Evolutionary conservation across 2,797 vertebrate genomes (phyloP), one percentile per base, ranked within the genome.

Genomic region (Tadarida brasiliensis): DNA sequence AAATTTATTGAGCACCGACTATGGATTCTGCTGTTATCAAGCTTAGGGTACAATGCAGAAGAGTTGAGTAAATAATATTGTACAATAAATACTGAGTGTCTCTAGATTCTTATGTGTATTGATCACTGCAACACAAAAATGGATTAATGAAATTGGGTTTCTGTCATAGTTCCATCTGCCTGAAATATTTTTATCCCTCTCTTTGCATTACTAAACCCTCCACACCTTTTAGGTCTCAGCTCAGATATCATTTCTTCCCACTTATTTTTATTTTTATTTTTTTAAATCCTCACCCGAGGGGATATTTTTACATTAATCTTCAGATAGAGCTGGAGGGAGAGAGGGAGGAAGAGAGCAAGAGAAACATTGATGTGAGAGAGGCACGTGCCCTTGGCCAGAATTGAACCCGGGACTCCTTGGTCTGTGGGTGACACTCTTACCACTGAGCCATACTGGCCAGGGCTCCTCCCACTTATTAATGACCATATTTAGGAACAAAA

Each of bases 401-500:
- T n/a, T n/a, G n/a, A n/a, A n/a, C n/a, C n/a, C n/a, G n/a, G n/a
- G n/a, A n/a, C n/a, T n/a, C n/a, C n/a, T n/a, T n/a, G n/a, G n/a
- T n/a, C n/a, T n/a, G n/a, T n/a, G n/a, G n/a, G n/a, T n/a, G n/a
- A n/a, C n/a, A n/a, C n/a, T n/a, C n/a, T n/a, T n/a, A n/a, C n/a
- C n/a, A n/a, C n/a, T n/a, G n/a, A n/a, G n/a, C n/a, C n/a, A n/a
- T n/a, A n/a, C n/a, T n/a, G n/a, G n/a, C n/a, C n/a, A n/a, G n/a
- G n/a, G n/a, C n/a, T n/a, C n/a, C n/a, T n/a, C 47, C n/a, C 65
- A 70, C 57, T 93, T 91, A 61, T 54, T 91, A 80, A 97, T 94
- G 87, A 11, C 76, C 56, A 81, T n/a, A 92, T 76, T 95, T 92
- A 77, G 81, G 93, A 94, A 93, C 16, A 89, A 96, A 95, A 96